Conservation (phyloP, 2,113 vertebrate genomes). For the Otolemur garnettii region DNA sequence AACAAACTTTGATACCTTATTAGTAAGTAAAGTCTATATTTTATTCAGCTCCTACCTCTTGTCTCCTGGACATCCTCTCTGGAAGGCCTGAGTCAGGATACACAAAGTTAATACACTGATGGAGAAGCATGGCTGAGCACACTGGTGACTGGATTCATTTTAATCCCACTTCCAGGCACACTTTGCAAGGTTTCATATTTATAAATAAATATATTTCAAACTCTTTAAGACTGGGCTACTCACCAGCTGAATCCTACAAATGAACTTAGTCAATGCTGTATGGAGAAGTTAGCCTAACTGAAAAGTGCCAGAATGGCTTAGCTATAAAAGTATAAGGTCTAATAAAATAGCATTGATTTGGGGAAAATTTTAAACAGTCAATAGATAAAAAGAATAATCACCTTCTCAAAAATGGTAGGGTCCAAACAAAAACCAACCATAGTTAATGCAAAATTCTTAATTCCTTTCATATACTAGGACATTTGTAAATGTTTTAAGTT, state of each 20-base stretch:
- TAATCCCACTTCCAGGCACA: background rate
- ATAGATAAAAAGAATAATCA: background rate
- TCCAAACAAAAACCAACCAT: background rate
- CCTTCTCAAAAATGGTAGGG: background rate
- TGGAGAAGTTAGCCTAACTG: background rate
- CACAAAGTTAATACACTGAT: no score
- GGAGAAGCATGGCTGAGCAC: no score
- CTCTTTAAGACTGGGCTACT: no score
- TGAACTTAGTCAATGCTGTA: background rate
- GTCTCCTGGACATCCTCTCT: no score
- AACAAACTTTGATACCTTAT: no score
- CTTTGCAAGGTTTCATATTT: no score
- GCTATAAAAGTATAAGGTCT: background rate
- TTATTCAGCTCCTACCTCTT: no score
- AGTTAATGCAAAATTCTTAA: background rate
- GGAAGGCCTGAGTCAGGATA: no score
- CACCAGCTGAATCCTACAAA: background rate
- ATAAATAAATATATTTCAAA: no score
- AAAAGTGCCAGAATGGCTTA: background rate
- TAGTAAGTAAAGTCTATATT: no score
- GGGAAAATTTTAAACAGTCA: background rate
- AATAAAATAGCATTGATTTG: background rate
- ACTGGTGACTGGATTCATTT: no score
- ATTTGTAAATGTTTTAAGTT: background rate
- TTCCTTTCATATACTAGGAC: background rate